These are phyloP conservation scores for Poecile montanus DNA, from an alignment of 2,797 vertebrate genomes.

Conservation along the genomic window DNA sequence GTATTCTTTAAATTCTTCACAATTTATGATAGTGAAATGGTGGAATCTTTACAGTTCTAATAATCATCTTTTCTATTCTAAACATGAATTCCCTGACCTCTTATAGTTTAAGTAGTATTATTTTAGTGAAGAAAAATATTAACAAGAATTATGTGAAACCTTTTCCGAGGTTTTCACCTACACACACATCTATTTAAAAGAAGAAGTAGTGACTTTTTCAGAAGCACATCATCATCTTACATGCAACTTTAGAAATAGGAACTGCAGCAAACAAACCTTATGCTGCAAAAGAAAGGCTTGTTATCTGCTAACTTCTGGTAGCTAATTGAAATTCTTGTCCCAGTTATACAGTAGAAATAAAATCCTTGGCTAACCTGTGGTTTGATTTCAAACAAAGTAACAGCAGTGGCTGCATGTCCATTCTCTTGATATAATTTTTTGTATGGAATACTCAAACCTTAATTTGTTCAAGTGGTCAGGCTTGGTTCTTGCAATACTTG, in stretches of 20 bases:
- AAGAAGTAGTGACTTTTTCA: not conserved
- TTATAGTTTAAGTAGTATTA: not conserved
- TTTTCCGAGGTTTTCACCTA: not conserved
- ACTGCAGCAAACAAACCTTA: not conserved
- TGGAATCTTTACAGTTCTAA: not conserved
- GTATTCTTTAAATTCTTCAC: not conserved
- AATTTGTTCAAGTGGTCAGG: not conserved
- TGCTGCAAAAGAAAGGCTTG: not conserved
- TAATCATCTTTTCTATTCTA: not conserved
- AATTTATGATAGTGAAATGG: not conserved
- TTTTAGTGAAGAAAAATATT: not conserved
- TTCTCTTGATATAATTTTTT: not conserved
- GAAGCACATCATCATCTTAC: not conserved
- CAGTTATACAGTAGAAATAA: not conserved
- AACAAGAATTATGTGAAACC: not conserved
- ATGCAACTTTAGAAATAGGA: not conserved
- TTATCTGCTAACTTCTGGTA: not conserved
- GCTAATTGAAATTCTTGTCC: not conserved
- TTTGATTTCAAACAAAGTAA: not conserved
- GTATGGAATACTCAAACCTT: not conserved
- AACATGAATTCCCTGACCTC: not conserved
- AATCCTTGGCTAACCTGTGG: not conserved
- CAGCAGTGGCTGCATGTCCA: not conserved
- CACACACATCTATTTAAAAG: not conserved
- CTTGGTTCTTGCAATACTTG: not conserved